Evolutionary conservation across 2,113 vertebrate genomes (phyloP), one percentile per base, ranked within the genome.

Genomic region (Empidonax alnorum): DNA sequence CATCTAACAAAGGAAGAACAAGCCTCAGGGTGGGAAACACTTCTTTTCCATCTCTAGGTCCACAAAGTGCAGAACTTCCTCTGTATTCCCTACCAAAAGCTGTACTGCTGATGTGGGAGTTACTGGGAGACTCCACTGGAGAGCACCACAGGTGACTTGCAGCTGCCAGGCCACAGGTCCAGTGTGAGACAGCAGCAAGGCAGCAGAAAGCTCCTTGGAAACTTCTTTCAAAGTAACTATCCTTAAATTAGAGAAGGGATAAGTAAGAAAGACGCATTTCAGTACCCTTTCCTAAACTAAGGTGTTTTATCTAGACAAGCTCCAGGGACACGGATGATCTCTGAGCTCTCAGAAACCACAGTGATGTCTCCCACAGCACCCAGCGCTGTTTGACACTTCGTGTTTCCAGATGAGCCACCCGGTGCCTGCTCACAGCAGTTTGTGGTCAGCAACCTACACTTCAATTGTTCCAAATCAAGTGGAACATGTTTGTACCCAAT

Each of bases 371-470:
- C 56, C 73, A 50, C 77, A 76, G 7, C 5, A 21, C 75, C 62
- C 53, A 30, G 68, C 33, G 73, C 67, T 72, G 78, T 73, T 52
- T 77, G 94, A 97, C 97, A 98, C 96, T 97, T 97, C 93, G 80
- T 94, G 73, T 98, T 98, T 98, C 97, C 97, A 97, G 92, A 95
- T 94, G 89, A 97, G 90, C 58, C 69, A 96, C 14, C 52, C 3
- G 1, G 44, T 28, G 83, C 63, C 93, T 87, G 39, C 97, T 94
- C 82, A 93, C 96, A 90, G 50, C 53, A 10, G 73, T 49, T 84
- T 94, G 97, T 59, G 96, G 97, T 96, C 92, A 86, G 87, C 53
- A 71, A 81, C 89, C 44, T 28, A 65, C 79, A 31, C 79, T 96
- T 68, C 14, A 76, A 37, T 76, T 46, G 93, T 96, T 98, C 97